phyloP scores from a whole-genome alignment of 2,797 vertebrate species.

The Anabacerthia variegaticeps region DNA sequence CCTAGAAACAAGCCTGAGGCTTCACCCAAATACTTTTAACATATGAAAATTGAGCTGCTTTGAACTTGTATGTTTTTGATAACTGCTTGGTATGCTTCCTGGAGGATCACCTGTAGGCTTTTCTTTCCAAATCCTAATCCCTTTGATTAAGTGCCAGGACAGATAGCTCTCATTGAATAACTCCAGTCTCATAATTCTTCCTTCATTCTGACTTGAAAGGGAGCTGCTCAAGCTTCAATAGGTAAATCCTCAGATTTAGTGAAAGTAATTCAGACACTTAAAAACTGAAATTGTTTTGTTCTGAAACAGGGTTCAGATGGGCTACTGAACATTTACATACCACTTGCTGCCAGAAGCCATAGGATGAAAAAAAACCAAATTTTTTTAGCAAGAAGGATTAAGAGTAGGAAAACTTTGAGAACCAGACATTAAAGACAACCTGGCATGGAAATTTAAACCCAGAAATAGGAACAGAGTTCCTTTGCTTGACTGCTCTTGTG shows the following conservation, averaged over 20 bases:
- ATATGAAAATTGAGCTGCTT: conserved; percentile 98
- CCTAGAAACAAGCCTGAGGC: conserved; percentile 89
- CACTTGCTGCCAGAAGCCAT: conserved; percentile 46
- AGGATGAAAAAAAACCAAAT: not conserved
- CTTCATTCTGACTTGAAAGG: conserved; percentile 87
- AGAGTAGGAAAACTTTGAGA: conserved; percentile 52
- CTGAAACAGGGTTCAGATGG: conserved; percentile 75
- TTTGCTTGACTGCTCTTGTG: conserved; percentile 12
- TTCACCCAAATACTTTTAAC: conserved; percentile 92
- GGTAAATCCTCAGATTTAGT: conserved; percentile 83
- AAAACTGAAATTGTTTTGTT: conserved; percentile 81
- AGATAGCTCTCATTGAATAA: conserved; percentile 90
- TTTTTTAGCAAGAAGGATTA: conserved; percentile 58
- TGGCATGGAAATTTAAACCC: not conserved
- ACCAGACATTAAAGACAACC: conserved; percentile 47
- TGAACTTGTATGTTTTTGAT: conserved; percentile 99
- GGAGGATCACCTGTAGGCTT: conserved; percentile 98
- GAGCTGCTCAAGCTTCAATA: conserved; percentile 80
- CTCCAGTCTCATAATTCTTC: conserved; percentile 85
- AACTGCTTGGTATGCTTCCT: conserved; percentile 99
- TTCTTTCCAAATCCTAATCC: conserved; percentile 95
- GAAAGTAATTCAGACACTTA: conserved; percentile 81
- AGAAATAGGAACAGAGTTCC: not conserved
- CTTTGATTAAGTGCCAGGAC: conserved; percentile 99
- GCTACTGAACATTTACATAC: conserved; percentile 77